A percentile compares a stretch with the other conserved stretches of the same genome.
These are phyloP conservation scores for Lutjanus argentimaculatus DNA, from an alignment of 2,797 vertebrate species.

Conservation along the genomic window DNA sequence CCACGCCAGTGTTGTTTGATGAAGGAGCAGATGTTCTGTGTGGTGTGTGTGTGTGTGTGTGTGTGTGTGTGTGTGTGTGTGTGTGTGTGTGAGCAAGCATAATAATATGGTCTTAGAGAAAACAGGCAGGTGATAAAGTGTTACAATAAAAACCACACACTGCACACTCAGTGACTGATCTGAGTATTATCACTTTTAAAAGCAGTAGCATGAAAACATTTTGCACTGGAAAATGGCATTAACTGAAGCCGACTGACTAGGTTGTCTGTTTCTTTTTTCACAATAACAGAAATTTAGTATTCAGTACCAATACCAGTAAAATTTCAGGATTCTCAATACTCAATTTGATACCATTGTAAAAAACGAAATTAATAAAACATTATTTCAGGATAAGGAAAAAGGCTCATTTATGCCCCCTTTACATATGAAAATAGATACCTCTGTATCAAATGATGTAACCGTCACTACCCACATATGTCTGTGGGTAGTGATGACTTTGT, in stretches of 20 bases:
- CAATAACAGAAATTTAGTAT: no score
- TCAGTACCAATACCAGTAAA: no score
- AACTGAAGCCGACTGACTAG: not conserved
- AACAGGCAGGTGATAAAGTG: constrained; percentile 49
- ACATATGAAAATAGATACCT: no score
- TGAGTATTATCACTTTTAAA: not conserved
- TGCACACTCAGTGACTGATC: not conserved
- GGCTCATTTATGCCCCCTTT: no score
- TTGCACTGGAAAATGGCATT: not conserved
- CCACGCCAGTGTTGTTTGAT: constrained; percentile 19
- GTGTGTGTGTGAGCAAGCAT: constrained; percentile 22
- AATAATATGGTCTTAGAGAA: constrained; percentile 19
- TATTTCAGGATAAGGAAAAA: no score
- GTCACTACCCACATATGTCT: no score
- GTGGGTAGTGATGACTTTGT: no score
- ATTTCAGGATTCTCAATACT: no score
- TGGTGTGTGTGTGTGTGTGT: constrained; percentile 23
- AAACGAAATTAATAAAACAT: no score
- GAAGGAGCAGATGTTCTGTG: constrained; percentile 59
- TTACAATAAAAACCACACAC: constrained; percentile 87
- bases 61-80: constrained; percentile 30
- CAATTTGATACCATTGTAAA: no score
- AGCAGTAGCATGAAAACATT: not conserved
- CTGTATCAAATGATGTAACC: no score
- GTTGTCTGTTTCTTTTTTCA: not conserved